Conservation (phyloP, 2,888 invertebrate species). For the Macrophya alboannulata region DNA sequence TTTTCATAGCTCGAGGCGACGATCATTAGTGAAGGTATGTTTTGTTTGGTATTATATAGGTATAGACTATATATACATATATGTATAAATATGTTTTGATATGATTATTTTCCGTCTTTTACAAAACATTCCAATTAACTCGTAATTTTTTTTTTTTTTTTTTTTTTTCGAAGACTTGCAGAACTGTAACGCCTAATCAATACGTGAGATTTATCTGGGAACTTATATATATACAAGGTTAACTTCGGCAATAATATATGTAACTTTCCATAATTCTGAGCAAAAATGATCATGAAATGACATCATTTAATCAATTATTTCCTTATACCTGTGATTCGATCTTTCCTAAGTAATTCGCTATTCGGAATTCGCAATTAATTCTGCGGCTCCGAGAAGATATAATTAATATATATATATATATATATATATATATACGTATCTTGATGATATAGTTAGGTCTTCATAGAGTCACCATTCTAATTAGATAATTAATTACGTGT, state of each 20-base stretch:
- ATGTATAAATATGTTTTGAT: neutral
- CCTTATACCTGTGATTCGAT: neutral
- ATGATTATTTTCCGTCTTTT: conserved; percentile 9
- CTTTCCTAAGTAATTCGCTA: neutral
- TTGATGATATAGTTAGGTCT: neutral
- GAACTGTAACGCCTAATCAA: neutral
- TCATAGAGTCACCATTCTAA: conserved; percentile 10
- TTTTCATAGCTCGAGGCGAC: neutral
- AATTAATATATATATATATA: neutral
- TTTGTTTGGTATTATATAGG: neutral
- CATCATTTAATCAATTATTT: conserved; percentile 13
- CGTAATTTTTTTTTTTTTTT: too few species aligned
- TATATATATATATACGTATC: too few species aligned
- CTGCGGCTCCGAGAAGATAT: neutral
- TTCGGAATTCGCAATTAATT: neutral
- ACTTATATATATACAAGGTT: conserved; percentile 34
- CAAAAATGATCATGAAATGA: neutral
- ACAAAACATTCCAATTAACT: conserved; percentile 22
- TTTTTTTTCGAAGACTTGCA: neutral
- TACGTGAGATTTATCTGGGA: conserved; percentile 16
- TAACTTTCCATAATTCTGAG: conserved; percentile 18
- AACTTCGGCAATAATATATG: conserved; percentile 14
- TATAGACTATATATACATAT: neutral
- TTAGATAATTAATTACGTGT: conserved; percentile 3
- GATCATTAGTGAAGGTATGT: neutral